Percentiles rank a stretch among this genome's conserved stretches.
Evolutionary conservation across 1,140 invertebrate species (phyloP).

Genomic region (Drosophila pseudoobscura): DNA sequence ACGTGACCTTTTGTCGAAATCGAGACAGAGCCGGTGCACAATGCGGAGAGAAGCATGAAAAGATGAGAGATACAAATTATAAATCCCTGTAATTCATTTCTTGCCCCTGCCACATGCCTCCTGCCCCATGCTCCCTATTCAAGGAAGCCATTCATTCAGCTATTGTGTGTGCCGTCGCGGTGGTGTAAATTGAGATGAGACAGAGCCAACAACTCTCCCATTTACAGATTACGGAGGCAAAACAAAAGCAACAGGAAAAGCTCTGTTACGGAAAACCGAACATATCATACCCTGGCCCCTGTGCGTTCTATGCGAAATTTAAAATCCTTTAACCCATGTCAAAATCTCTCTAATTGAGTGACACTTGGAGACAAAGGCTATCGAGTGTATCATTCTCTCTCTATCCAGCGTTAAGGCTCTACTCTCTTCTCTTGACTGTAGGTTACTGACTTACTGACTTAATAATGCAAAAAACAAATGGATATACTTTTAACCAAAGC

Average conservation of each 20-base stretch:
- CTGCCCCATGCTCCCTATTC: conserved; percentile 12
- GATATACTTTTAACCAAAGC: too few species aligned
- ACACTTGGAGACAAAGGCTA: too few species aligned
- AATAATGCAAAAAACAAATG: background rate
- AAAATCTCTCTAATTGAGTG: too few species aligned
- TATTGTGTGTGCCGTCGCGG: conserved; percentile 33
- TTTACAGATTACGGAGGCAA: conserved; percentile 41
- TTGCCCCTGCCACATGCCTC: conserved; percentile 31
- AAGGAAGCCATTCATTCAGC: conserved; percentile 19
- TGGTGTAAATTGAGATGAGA: conserved; percentile 47
- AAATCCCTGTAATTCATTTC: conserved; percentile 78
- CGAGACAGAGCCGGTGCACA: conserved; percentile 24
- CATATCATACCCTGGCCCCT: background rate
- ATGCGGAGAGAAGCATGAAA: conserved; percentile 15
- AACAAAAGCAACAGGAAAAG: conserved; percentile 29
- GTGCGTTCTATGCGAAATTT: too few species aligned
- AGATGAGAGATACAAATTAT: conserved; percentile 69
- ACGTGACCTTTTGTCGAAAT: conserved; percentile 82
- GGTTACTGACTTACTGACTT: background rate
- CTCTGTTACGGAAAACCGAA: background rate
- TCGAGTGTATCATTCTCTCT: too few species aligned
- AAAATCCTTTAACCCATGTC: background rate
- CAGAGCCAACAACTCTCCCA: conserved; percentile 28
- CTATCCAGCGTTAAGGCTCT: too few species aligned
- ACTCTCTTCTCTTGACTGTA: too few species aligned